phyloP scores from a whole-genome alignment of 2,113 vertebrate genomes.

The Xerus inauris region DNA sequence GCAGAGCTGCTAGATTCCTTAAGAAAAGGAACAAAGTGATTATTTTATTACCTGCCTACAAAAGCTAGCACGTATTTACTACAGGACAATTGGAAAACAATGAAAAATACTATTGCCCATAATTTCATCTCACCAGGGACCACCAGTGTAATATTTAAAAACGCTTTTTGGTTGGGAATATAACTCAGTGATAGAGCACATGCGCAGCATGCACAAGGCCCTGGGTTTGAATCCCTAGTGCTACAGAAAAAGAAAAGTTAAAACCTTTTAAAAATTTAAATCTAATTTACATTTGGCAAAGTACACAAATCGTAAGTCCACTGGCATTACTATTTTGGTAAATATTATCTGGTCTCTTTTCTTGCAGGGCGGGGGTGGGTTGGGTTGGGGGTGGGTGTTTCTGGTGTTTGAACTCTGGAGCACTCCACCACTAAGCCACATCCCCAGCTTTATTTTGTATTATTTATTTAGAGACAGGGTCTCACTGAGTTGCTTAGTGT shows the following conservation, averaged over 20 bases:
- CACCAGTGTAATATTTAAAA: background rate
- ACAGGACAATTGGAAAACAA: background rate
- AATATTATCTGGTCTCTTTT: background rate
- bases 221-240: background rate
- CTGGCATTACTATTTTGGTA: background rate
- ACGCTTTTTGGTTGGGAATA: background rate
- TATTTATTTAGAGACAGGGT: no score
- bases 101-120: background rate
- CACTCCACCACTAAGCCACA: no score
- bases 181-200: background rate
- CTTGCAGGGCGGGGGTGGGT: no score
- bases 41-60: background rate
- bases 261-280: no score
- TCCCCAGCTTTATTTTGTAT: no score
- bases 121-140: background rate
- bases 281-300: background rate
- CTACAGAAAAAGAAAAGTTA: background rate
- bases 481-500: no score
- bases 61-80: background rate
- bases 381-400: no score
- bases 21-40: background rate
- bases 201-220: background rate
- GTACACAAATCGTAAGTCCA: background rate
- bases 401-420: no score
- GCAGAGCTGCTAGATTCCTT: background rate